Evolutionary conservation across 2,113 vertebrate genomes (phyloP), one percentile per base, ranked within the genome.

Genomic region (Edolisoma coerulescens): DNA sequence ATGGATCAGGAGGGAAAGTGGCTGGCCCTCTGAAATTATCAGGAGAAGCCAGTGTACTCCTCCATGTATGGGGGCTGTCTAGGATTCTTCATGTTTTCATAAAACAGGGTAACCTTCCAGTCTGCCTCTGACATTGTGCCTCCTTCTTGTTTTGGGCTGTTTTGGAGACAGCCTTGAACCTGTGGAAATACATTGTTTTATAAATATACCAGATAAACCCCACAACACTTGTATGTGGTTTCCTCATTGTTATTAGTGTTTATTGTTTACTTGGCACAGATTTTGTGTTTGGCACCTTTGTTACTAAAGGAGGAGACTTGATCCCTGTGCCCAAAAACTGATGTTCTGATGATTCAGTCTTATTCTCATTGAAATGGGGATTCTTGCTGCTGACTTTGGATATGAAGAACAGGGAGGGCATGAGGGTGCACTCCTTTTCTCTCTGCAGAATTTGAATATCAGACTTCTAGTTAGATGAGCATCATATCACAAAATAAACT

Each of bases 1-100:
- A 42, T 30, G 27, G 21, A 9, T 32, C 2, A 4, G 37, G 49
- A 68, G 3, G 4, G 28, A 65, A 68, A 73, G 50, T 0, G 1
- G 10, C 1, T 7, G 13, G 32, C 30, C 21, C 4, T 71, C 18
- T 7, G 20, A 53, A 77, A 32, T 17, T 37, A 26, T 11, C 11
- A 30, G 33, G 39, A 82, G 21, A 77, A 86, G 73, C 15, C 8
- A 11, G 8, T 8, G n/a, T 41, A 35, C 22, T 79, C 13, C 26
- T 61, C 24, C 20, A 19, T 11, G 3, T 13, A 7, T 24, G 57
- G 54, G 16, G 28, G 22, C 61, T 86, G 11, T 41, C 8, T 57
- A 9, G 16, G 42, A 47, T 22, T 70, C 39, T 52, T 37, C 7
- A 10, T 20, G 20, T 33, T 52, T 87, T 64, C 57, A 45, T 47